A percentile compares a stretch with the other conserved stretches of the same genome.
Evolutionary conservation across 2,797 vertebrate genomes (phyloP).

Genomic region (Sparidentex hasta): DNA sequence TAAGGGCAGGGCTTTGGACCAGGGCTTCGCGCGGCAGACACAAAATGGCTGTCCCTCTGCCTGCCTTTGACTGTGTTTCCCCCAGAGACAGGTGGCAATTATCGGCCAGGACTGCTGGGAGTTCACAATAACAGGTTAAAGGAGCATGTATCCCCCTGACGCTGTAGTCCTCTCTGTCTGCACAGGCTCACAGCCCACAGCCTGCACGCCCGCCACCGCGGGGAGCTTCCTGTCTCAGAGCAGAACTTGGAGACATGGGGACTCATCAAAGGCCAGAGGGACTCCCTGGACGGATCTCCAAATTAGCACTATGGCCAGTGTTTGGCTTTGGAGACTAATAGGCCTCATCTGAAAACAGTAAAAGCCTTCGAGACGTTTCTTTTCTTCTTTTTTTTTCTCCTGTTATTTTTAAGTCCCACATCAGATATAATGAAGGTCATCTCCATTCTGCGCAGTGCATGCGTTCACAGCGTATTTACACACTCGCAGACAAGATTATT

Average conservation of each 20-base stretch:
- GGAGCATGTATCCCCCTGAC: slow-evolving; percentile 86
- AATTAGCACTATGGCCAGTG: slow-evolving; percentile 66
- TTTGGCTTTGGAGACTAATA: slow-evolving; percentile 56
- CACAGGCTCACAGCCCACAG: slow-evolving; percentile 63
- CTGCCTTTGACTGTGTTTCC: slow-evolving; percentile 78
- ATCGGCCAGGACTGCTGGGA: slow-evolving; percentile 80
- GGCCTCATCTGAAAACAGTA: slow-evolving; percentile 44
- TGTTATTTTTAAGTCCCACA: slow-evolving; percentile 30
- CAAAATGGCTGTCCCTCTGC: slow-evolving; percentile 82
- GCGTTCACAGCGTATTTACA: slow-evolving; percentile 39
- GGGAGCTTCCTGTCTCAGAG: slow-evolving; percentile 79
- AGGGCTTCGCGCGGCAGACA: slow-evolving; percentile 66
- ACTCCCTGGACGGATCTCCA: slow-evolving; percentile 63
- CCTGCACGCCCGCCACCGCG: slow-evolving; percentile 31
- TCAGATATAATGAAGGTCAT: slow-evolving; percentile 26
- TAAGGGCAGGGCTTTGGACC: slow-evolving; percentile 82
- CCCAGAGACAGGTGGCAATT: slow-evolving; percentile 83
- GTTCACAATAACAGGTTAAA: slow-evolving; percentile 87
- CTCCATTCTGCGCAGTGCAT: neutral
- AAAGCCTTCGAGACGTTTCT: slow-evolving; percentile 33
- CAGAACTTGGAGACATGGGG: slow-evolving; percentile 60
- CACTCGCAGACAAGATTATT: slow-evolving; percentile 26
- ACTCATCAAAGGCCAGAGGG: slow-evolving; percentile 70
- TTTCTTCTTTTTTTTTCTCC: slow-evolving; percentile 12
- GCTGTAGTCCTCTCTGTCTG: slow-evolving; percentile 73